These are phyloP conservation scores for Diabrotica virgifera DNA, from an alignment of 1,140 invertebrate species.

Conservation along the genomic window DNA sequence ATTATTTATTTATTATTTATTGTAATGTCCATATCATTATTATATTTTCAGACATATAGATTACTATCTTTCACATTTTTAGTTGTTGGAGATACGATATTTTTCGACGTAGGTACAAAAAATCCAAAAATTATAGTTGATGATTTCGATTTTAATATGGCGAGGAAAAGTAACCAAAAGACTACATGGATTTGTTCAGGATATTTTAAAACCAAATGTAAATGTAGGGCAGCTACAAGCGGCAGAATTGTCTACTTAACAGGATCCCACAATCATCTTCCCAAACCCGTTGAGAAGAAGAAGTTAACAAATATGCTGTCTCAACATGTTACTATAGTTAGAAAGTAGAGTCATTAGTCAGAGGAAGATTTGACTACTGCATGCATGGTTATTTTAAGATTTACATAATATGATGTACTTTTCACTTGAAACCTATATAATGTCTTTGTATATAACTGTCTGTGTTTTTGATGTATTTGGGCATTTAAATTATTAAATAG, in stretches of 20 bases:
- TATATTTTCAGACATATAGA: neutral
- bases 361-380: too few species aligned
- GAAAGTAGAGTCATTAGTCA: conserved; percentile 19
- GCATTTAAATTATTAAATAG: too few species aligned
- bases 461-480: too few species aligned
- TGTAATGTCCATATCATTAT: neutral
- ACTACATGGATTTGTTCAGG: conserved; percentile 35
- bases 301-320: conserved; percentile 30
- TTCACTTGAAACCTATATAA: too few species aligned
- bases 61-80: neutral
- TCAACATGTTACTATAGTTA: conserved; percentile 27
- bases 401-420: too few species aligned
- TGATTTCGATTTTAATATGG: conserved; percentile 30
- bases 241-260: conserved; percentile 28
- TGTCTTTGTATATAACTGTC: too few species aligned
- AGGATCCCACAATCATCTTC: conserved; percentile 31
- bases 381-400: too few species aligned
- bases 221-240: conserved; percentile 25
- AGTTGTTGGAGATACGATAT: conserved; percentile 23
- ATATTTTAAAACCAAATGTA: conserved; percentile 37
- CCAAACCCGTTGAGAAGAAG: conserved; percentile 17
- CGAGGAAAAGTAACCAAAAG: conserved; percentile 22
- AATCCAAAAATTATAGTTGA: conserved; percentile 32
- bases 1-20: too few species aligned
- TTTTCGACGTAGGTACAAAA: conserved; percentile 31